Evolutionary conservation across 2,113 vertebrate genomes (phyloP).

Genomic region (Nibea albiflora): DNA sequence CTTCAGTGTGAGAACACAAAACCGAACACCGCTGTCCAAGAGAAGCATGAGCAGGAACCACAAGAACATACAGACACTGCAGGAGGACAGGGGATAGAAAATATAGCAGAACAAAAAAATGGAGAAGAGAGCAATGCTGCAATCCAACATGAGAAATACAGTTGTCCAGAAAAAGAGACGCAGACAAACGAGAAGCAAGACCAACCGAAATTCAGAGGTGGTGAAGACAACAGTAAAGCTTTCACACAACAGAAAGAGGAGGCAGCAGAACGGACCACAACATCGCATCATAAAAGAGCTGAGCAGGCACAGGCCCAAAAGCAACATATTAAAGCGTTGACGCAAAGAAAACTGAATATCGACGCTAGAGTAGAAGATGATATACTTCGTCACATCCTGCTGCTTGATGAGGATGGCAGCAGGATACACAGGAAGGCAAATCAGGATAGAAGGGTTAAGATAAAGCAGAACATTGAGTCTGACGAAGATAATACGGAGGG

Average conservation of each 20-base stretch:
- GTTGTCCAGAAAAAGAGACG: neutral
- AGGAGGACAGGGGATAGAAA: neutral
- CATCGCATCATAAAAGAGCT: neutral
- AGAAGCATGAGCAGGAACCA: neutral
- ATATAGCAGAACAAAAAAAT: neutral
- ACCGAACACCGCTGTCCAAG: neutral
- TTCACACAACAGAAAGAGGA: neutral
- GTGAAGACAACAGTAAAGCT: neutral
- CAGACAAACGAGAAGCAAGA: neutral
- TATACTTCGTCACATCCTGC: neutral
- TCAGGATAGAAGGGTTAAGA: neutral
- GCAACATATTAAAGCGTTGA: neutral
- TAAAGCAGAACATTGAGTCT: neutral
- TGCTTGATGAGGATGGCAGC: constrained; percentile 7
- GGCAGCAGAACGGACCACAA: neutral
- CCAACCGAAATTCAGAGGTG: neutral
- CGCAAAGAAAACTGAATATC: rapidly evolving
- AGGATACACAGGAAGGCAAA: neutral
- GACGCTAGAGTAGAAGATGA: constrained; percentile 4
- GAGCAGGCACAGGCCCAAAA: neutral
- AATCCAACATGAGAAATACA: neutral
- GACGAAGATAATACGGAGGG: neutral
- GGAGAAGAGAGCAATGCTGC: neutral
- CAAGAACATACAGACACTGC: neutral
- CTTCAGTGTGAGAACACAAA: neutral